phyloP scores from a whole-genome alignment of 2,888 invertebrate species.

The Drosophila niveifrons region DNA sequence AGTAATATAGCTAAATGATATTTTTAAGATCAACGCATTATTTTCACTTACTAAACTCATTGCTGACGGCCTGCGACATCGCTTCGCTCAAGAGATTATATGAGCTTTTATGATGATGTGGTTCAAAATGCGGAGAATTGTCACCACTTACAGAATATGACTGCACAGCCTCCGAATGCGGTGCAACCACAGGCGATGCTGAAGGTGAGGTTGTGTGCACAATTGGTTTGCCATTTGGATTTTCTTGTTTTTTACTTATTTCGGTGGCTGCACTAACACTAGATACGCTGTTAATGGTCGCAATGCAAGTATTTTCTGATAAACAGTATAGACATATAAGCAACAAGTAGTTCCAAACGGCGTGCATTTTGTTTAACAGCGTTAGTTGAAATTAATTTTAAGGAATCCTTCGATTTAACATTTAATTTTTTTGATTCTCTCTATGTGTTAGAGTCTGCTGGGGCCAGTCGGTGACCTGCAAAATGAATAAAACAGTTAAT shows the following conservation, averaged over 20 bases:
- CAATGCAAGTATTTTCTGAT: slow-evolving; percentile 16
- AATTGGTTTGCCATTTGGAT: slow-evolving; percentile 21
- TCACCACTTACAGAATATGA: slow-evolving; percentile 30
- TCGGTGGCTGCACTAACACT: slow-evolving; percentile 6
- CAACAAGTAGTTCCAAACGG: slow-evolving; percentile 43
- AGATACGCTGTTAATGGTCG: slow-evolving; percentile 3
- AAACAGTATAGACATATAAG: slow-evolving; percentile 37
- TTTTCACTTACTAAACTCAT: slow-evolving; percentile 86
- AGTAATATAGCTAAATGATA: too few species aligned
- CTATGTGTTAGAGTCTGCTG: neutral
- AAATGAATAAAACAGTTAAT: neutral
- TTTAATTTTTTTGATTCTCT: neutral
- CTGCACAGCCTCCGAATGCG: slow-evolving; percentile 12
- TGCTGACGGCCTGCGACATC: slow-evolving; percentile 87
- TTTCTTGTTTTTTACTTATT: slow-evolving; percentile 24
- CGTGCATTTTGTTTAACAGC: slow-evolving; percentile 9
- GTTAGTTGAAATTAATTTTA: neutral
- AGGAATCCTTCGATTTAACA: neutral
- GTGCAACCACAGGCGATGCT: slow-evolving; percentile 7
- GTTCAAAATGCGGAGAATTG: slow-evolving; percentile 30
- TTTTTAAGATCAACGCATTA: too few species aligned
- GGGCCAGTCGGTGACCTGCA: neutral
- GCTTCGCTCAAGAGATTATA: slow-evolving; percentile 87
- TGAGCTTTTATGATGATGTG: slow-evolving; percentile 82
- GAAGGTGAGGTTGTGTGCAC: slow-evolving; percentile 19